Base-by-base conservation (phyloP, 2,113 vertebrate species). In the Sardina pilchardus region DNA sequence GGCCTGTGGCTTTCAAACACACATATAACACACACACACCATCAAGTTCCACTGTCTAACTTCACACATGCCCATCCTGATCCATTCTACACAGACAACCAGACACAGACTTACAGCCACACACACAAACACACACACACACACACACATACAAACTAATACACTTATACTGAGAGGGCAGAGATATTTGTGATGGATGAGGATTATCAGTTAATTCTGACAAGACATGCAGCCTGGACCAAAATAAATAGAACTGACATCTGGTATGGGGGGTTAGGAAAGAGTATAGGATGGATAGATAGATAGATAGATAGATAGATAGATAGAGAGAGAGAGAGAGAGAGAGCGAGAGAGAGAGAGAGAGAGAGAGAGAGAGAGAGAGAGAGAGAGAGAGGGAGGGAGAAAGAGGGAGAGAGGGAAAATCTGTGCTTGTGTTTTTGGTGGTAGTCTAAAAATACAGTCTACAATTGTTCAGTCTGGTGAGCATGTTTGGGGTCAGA, bases 81-180 rank as follows among this genome's bases (percentile, higher is more conserved):
- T 12, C 9, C 45, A 47, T 47, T 47, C 8, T 8, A n/a, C 59
- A 63, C 56, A n/a, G 1, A 63, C 56, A 63, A 63, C 6, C 56
- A 82, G 42, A 44, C 48, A 83, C 48, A 39, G 48, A 83, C 82
- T 56, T 48, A 84, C 83, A 71, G 56, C 71, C 83, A 84, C 83
- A 67, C 56, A 67, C 45, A 19, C 63, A 42, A 53, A 78, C 42
- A 2, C 30, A 80, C 47, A 47, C 84, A 47, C 44, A 88, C 34
- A 67, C 24, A 71, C 63, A 71, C 63, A 71, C 63, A 71, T 26
- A 34, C 63, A 71, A 26, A 71, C 63, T 30, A 26, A 71, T 14
- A 71, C 63, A 71, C n/a, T 63, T 39, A 82, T 24, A 82, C 50
- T 14, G 34, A 81, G 56, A 63, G 9, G 56, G 24, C 50, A 63